Evolutionary conservation across 2,113 vertebrate species (phyloP).

Genomic region (Hemicordylus capensis): DNA sequence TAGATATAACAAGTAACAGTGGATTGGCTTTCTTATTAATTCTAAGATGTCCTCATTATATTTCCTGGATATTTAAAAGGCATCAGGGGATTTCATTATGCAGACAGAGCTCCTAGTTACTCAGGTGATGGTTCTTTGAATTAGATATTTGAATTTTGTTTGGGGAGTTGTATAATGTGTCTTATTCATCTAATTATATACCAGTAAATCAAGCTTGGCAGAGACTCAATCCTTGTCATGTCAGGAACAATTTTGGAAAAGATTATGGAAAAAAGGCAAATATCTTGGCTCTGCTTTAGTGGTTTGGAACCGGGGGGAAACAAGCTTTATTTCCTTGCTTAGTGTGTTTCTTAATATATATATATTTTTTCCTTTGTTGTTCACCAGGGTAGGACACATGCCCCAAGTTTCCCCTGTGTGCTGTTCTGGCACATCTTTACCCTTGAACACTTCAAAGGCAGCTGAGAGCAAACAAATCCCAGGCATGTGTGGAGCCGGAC

Average conservation of each 20-base stretch:
- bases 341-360: neutral
- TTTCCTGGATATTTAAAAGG: slow-evolving; percentile 33
- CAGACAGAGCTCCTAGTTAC: slow-evolving; percentile 15
- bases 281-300: slow-evolving; percentile 27
- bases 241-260: slow-evolving; percentile 35
- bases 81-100: slow-evolving; percentile 19
- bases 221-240: slow-evolving; percentile 31
- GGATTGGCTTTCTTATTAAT: slow-evolving; percentile 33
- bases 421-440: neutral
- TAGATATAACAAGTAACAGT: slow-evolving; percentile 44
- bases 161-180: slow-evolving; percentile 20
- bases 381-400: neutral
- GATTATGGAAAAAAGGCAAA: slow-evolving; percentile 4
- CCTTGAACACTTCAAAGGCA: neutral
- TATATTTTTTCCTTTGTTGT: neutral
- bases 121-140: slow-evolving; percentile 32
- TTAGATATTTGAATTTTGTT: slow-evolving; percentile 36
- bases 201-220: slow-evolving; percentile 36
- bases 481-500: neutral
- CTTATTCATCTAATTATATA: slow-evolving; percentile 39
- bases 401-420: no score
- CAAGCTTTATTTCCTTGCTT: neutral
- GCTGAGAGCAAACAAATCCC: neutral
- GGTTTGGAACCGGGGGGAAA: slow-evolving; percentile 22
- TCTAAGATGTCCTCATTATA: slow-evolving; percentile 33